Evolutionary conservation across 2,888 invertebrate genomes (phyloP), one percentile per base, ranked within the genome.

Genomic region (Caenorhabditis parvicauda): DNA sequence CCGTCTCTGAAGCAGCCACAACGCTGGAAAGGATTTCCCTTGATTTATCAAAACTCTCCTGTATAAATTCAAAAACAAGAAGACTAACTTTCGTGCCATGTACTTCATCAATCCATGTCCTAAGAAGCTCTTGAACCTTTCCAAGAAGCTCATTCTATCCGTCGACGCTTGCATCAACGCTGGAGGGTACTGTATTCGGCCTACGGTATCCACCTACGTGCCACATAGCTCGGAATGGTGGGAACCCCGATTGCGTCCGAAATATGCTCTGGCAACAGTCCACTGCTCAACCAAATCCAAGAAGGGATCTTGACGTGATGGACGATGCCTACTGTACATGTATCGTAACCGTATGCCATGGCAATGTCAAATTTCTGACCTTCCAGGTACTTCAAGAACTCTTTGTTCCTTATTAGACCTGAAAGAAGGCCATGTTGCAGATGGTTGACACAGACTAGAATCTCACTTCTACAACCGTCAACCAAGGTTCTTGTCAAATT

Each of bases 231-330:
- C 1, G 76, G 68, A 53, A 73, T 62, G 2, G 64, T 48, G 0
- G 74, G 76, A 1, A 72, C 70, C 14, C 77, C 77, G 35, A 65
- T 42, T 0, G 53, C 48, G 5, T 55, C 25, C 2, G 75, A 73
- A 5, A 76, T 71, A 24, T 42, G 58, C 37, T 76, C 76, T 59
- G 67, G 51, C 17, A 77, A 41, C 24, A 62, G 53, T n/a, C 72
- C 73, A 47, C 69, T 61, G 59, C 72, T 67, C 43, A 76, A 37
- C 76, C 76, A 76, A n/a, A 76, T 68, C 71, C 71, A 75, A 17
- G 73, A 66, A 1, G 72, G 72, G 41, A 76, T 76, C 41, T 72
- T 64, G 4, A 70, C 71, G 7, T 32, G 27, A 48, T 73, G 70
- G 39, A 74, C 70, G 7, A 76, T 47, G 28, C 77, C 77, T 29